Percentiles rank a stretch among this genome's conserved stretches.
Evolutionary conservation across 2,888 invertebrate species (phyloP).

Genomic region (Pterostichus madidus): DNA sequence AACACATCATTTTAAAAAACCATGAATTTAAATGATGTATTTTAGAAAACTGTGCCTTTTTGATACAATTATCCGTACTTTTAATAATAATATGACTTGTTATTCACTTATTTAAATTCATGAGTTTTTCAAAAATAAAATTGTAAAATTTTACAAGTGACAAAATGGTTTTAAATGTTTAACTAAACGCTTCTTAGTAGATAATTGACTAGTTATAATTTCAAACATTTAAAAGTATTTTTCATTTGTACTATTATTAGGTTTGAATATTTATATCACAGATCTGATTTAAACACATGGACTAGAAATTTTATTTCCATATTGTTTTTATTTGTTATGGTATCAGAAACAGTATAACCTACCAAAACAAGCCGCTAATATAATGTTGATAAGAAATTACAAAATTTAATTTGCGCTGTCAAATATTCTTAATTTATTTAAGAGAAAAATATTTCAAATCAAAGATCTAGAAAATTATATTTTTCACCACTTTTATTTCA

Average conservation of each 20-base stretch:
- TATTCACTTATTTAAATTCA: conserved; percentile 7
- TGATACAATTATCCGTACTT: too few species aligned
- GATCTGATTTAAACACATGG: conserved; percentile 3
- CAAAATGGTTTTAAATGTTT: conserved; percentile 25
- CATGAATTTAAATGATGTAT: neutral
- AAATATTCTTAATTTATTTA: too few species aligned
- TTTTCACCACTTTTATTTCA: too few species aligned
- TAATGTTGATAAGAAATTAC: too few species aligned
- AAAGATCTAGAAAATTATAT: too few species aligned
- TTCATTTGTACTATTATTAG: neutral
- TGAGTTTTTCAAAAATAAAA: neutral
- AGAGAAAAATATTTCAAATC: too few species aligned
- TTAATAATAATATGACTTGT: too few species aligned
- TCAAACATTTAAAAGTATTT: conserved; percentile 27
- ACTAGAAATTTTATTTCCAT: neutral
- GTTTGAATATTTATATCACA: neutral
- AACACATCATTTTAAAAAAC: neutral
- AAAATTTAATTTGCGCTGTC: too few species aligned
- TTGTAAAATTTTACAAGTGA: neutral
- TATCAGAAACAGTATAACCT: too few species aligned
- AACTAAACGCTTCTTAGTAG: conserved; percentile 7
- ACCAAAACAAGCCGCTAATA: too few species aligned
- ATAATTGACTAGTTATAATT: conserved; percentile 20
- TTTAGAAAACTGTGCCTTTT: conserved; percentile 16
- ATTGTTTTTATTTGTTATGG: neutral